These are phyloP conservation scores for Platysteira castanea DNA, from an alignment of 2,113 vertebrate species.

Conservation along the genomic window DNA sequence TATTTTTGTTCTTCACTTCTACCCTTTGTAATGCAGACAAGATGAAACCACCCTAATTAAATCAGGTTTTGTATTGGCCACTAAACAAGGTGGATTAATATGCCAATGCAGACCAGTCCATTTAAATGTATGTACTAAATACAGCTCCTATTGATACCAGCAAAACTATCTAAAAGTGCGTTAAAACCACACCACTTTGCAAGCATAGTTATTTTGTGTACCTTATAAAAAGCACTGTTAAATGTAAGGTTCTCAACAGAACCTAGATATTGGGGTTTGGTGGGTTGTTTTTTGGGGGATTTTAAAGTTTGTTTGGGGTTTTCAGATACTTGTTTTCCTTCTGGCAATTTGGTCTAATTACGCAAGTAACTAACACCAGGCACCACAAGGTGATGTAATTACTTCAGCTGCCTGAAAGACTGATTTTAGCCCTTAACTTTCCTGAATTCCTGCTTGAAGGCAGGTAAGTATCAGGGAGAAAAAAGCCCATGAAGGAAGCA, in stretches of 20 bases:
- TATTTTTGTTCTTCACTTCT: not conserved
- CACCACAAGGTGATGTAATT: not conserved
- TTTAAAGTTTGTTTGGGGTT: not conserved
- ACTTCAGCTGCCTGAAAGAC: not conserved
- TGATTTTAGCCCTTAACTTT: not conserved
- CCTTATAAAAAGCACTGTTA: not conserved
- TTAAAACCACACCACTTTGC: not conserved
- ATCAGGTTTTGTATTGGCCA: not conserved
- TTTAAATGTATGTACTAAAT: not conserved
- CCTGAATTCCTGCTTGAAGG: not conserved
- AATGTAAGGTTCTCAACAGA: not conserved
- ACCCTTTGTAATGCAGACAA: not conserved
- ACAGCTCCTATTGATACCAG: not conserved
- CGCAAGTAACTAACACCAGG: not conserved
- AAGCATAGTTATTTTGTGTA: not conserved
- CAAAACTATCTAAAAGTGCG: not conserved
- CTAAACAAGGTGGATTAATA: not conserved
- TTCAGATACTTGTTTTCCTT: not conserved
- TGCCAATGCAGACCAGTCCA: not conserved
- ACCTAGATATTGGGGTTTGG: not conserved
- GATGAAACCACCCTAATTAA: not conserved
- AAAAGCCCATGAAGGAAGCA: not conserved
- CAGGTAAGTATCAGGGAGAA: not conserved
- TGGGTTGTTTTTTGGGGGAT: accelerated
- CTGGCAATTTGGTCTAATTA: not conserved